phyloP scores from a whole-genome alignment of 2,113 vertebrate genomes.

The Craseonycteris thonglongyai region DNA sequence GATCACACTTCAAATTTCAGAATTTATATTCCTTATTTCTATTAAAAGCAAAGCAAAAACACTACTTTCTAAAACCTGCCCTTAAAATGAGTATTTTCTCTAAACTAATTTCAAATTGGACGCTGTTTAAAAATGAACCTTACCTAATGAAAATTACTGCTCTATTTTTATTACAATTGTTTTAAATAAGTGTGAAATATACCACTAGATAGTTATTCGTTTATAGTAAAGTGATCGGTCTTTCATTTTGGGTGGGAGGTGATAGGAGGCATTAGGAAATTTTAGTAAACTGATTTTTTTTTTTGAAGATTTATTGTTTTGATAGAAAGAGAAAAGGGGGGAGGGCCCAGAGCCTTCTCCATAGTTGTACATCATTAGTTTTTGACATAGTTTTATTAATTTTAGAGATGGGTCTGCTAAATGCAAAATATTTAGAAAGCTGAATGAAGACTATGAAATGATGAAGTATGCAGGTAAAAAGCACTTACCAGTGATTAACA shows the following conservation, averaged over 20 bases:
- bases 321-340: too few relatives aligned
- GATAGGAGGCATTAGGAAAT: not conserved
- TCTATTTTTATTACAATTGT: not conserved
- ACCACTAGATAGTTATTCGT: not conserved
- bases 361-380: too few relatives aligned
- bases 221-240: not conserved
- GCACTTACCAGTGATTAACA: not conserved
- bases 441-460: not conserved
- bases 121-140: slow-evolving; percentile 15
- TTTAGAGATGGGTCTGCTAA: not conserved
- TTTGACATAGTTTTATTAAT: too few relatives aligned
- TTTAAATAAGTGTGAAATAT: not conserved
- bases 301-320: too few relatives aligned
- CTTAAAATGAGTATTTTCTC: not conserved
- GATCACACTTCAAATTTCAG: not conserved
- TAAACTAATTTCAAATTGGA: not conserved
- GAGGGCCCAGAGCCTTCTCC: too few relatives aligned
- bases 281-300: too few relatives aligned
- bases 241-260: not conserved
- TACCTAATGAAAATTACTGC: not conserved
- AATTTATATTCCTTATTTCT: not conserved
- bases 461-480: not conserved
- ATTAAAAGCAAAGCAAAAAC: not conserved
- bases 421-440: not conserved
- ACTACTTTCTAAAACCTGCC: not conserved